A percentile compares a stretch with the other conserved stretches of the same genome.
Conservation (phyloP, 2,797 vertebrate genomes). For the Acanthurus leucopareius region DNA sequence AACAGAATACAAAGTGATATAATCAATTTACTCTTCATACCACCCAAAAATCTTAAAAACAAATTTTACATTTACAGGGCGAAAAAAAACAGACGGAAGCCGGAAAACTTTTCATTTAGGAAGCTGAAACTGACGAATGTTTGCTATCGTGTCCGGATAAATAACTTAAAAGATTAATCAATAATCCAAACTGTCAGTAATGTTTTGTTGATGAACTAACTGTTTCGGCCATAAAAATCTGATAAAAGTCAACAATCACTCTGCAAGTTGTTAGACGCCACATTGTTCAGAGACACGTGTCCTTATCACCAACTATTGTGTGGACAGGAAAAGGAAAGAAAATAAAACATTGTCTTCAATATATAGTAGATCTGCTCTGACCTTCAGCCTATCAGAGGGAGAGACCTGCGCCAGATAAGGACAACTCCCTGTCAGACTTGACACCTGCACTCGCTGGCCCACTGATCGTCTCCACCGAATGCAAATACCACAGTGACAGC, state of each 20-base stretch:
- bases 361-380: constrained; percentile 42
- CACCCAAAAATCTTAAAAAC: not conserved
- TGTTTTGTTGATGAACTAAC: not conserved
- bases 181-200: constrained; percentile 5
- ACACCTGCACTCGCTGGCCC: constrained; percentile 90
- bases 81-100: not conserved
- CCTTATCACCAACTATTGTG: constrained; percentile 40
- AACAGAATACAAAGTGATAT: not conserved
- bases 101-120: not conserved
- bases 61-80: not conserved
- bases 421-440: constrained; percentile 67
- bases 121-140: not conserved
- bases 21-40: not conserved
- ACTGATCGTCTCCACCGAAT: constrained; percentile 49
- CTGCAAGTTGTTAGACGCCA: not conserved
- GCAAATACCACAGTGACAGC: constrained; percentile 48
- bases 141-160: not conserved
- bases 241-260: constrained; percentile 4
- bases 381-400: constrained; percentile 70
- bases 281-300: constrained; percentile 8
- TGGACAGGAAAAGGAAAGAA: constrained; percentile 42
- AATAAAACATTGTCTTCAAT: constrained; percentile 60
- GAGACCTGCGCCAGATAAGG: constrained; percentile 63
- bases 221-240: not conserved
- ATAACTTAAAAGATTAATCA: not conserved